Evolutionary conservation across 2,113 vertebrate species (phyloP).

Genomic region (Empidonax alnorum): DNA sequence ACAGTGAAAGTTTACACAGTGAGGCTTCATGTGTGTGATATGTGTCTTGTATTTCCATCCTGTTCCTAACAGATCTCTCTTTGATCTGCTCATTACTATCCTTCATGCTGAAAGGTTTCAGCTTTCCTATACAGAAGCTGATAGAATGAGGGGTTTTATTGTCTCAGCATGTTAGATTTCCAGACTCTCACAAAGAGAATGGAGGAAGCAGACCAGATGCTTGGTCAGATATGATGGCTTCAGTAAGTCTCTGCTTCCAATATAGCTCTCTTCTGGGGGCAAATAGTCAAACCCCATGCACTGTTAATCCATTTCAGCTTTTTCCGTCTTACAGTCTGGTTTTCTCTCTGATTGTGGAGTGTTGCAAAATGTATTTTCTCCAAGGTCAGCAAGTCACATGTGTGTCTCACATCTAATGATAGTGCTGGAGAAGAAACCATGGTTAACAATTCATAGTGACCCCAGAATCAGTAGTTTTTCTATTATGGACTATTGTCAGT

Average conservation of each 20-base stretch:
- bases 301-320: neutral
- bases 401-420: neutral
- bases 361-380: neutral
- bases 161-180: conserved; percentile 31
- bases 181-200: neutral
- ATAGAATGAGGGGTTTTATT: conserved; percentile 33
- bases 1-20: conserved; percentile 43
- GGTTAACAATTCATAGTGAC: neutral
- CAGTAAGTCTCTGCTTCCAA: neutral
- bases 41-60: conserved; percentile 24
- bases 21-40: conserved; percentile 23
- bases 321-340: neutral
- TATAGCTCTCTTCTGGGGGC: neutral
- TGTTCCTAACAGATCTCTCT: conserved; percentile 25
- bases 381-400: neutral
- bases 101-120: conserved; percentile 51
- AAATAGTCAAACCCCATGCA: neutral
- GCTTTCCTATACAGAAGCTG: conserved; percentile 50
- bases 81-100: conserved; percentile 54
- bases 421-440: neutral
- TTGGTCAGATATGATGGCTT: neutral
- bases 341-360: neutral
- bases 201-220: conserved; percentile 48
- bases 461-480: neutral
- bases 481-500: neutral